Percentiles rank a stretch among this genome's conserved stretches.
Evolutionary conservation across 2,797 vertebrate genomes (phyloP).

Genomic region (Rhynchonycteris naso): DNA sequence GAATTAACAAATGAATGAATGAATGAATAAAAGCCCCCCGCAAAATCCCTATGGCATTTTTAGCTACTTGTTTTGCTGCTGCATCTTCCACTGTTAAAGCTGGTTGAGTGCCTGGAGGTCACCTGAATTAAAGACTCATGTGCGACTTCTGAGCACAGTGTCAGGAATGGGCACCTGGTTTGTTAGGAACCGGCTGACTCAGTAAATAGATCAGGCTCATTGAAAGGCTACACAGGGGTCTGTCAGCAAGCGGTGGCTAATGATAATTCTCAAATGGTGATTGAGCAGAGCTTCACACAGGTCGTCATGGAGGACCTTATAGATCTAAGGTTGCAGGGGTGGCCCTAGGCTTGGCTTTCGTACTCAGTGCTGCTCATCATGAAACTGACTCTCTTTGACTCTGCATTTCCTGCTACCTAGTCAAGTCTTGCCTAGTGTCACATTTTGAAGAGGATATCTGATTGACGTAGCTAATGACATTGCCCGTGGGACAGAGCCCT

Average conservation of each 20-base stretch:
- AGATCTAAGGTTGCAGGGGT: neutral
- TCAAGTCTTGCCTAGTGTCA: neutral
- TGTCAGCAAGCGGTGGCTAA: neutral
- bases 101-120: neutral
- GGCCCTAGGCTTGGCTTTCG: neutral
- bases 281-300: accelerated
- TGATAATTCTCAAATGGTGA: accelerated
- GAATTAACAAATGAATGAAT: neutral
- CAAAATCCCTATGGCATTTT: neutral
- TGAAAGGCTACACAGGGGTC: neutral
- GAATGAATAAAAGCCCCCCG: accelerated
- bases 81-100: neutral
- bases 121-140: neutral
- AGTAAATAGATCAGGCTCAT: neutral
- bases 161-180: neutral
- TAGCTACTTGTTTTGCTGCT: neutral
- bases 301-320: neutral
- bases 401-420: neutral
- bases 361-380: neutral
- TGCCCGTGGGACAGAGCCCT: neutral
- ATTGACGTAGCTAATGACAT: neutral
- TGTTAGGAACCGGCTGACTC: neutral
- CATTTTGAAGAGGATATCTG: neutral
- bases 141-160: neutral
- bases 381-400: neutral